phyloP scores from a whole-genome alignment of 2,888 invertebrate species.

The Rhagonycha lutea region DNA sequence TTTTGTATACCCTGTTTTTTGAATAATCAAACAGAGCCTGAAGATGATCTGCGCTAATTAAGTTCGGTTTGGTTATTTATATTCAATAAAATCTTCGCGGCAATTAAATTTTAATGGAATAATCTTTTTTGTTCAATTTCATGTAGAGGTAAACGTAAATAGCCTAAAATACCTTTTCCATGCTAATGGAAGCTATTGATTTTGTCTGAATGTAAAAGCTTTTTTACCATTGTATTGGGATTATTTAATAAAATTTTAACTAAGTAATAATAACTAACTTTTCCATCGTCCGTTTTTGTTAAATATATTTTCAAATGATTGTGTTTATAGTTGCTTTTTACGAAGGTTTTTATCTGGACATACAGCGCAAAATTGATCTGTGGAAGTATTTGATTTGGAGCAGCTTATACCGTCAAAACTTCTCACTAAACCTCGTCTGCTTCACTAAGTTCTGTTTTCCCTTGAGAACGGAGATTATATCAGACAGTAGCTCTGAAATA shows the following conservation, averaged over 20 bases:
- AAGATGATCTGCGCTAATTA: neutral
- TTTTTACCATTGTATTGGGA: neutral
- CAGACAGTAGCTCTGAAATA: constrained; percentile 32
- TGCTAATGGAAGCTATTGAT: neutral
- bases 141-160: neutral
- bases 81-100: neutral
- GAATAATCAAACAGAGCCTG: neutral
- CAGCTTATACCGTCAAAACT: constrained; percentile 27
- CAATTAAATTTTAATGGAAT: neutral
- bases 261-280: neutral
- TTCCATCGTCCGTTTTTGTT: neutral
- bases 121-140: neutral
- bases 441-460: constrained; percentile 29
- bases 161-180: neutral
- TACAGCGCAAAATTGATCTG: constrained; percentile 22
- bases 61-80: neutral
- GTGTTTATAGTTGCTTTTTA: neutral
- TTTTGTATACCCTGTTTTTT: neutral
- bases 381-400: constrained; percentile 28
- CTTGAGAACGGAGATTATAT: constrained; percentile 31
- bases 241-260: neutral
- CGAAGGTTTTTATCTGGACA: constrained; percentile 1
- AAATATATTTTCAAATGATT: neutral
- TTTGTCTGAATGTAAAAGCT: neutral
- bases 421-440: constrained; percentile 24